phyloP scores from a whole-genome alignment of 30 jellyfish, hydroid and myxozoan species.

The Aurelia sp. region DNA sequence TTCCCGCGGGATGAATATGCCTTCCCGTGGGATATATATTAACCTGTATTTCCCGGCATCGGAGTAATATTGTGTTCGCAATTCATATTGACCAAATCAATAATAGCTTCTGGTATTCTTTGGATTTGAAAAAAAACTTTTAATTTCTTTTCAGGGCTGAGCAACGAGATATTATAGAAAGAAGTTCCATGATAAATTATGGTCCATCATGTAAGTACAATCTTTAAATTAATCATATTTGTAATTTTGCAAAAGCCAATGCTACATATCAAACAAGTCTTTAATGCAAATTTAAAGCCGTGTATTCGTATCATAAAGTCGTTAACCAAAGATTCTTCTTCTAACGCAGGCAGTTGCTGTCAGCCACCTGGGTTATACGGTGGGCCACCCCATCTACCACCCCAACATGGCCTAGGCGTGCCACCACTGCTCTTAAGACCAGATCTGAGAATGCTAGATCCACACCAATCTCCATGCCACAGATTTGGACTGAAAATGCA shows the following conservation, averaged over 20 bases:
- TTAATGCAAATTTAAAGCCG: too few relatives aligned
- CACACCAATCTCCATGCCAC: conserved; percentile 75
- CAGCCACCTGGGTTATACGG: conserved; percentile 71
- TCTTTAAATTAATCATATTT: background rate
- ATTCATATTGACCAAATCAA: too few relatives aligned
- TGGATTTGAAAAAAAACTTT: background rate
- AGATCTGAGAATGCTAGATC: conserved; percentile 74
- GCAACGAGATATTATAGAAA: conserved; percentile 76
- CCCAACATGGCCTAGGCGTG: conserved; percentile 53
- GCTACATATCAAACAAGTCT: too few relatives aligned
- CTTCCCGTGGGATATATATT: too few relatives aligned
- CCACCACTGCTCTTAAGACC: conserved; percentile 73
- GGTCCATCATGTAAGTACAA: conserved; percentile 74
- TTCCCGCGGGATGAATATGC: too few relatives aligned
- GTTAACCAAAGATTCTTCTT: background rate
- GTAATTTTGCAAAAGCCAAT: too few relatives aligned
- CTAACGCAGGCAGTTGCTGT: conserved; percentile 78
- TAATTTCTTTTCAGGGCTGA: conserved; percentile 61
- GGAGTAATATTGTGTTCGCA: too few relatives aligned
- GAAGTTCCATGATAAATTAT: conserved; percentile 65
- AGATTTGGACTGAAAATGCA: conserved; percentile 65
- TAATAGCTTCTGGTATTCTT: too few relatives aligned
- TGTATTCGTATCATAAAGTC: too few relatives aligned
- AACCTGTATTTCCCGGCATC: too few relatives aligned
- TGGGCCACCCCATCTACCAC: conserved; percentile 66